phyloP scores from a whole-genome alignment of 2,113 vertebrate species.

The Periophthalmus modestus region DNA sequence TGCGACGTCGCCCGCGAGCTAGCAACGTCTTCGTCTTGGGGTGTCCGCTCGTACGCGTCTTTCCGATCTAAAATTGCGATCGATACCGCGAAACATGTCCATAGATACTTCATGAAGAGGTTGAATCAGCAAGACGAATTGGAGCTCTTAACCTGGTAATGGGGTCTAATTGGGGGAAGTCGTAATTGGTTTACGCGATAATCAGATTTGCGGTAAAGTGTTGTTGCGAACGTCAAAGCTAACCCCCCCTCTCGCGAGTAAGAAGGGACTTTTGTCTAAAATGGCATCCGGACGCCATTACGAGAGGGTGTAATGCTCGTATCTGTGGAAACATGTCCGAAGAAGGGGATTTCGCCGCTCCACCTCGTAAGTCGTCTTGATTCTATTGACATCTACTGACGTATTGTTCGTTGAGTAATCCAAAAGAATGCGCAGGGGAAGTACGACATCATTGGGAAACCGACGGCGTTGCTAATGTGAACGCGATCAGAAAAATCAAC shows the following conservation, averaged over 20 bases:
- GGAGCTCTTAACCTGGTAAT: conserved; percentile 76
- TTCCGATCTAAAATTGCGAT: conserved; percentile 22
- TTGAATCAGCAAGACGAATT: conserved; percentile 63
- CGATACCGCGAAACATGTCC: conserved; percentile 55
- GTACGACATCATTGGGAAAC: conserved; percentile 30
- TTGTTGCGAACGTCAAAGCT: conserved; percentile 59
- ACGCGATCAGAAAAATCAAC: neutral
- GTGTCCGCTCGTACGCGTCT: conserved; percentile 2
- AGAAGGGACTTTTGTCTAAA: conserved; percentile 76
- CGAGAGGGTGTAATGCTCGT: conserved; percentile 43
- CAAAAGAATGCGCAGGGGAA: conserved; percentile 16
- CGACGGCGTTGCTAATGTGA: neutral
- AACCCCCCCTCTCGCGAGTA: conserved; percentile 57
- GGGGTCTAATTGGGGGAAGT: conserved; percentile 76
- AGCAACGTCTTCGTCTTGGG: conserved; percentile 45
- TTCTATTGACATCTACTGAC: conserved; percentile 32
- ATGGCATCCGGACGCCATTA: conserved; percentile 76
- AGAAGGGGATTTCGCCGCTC: conserved; percentile 12
- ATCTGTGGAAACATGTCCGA: conserved; percentile 58
- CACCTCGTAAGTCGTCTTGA: conserved; percentile 37
- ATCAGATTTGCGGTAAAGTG: conserved; percentile 75
- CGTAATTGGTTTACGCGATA: conserved; percentile 80
- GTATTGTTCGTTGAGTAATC: conserved; percentile 25
- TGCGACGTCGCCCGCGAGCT: conserved; percentile 42
- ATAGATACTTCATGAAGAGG: conserved; percentile 50